Conservation (phyloP, 2,113 vertebrate species). For the Campylomormyrus numenius region DNA sequence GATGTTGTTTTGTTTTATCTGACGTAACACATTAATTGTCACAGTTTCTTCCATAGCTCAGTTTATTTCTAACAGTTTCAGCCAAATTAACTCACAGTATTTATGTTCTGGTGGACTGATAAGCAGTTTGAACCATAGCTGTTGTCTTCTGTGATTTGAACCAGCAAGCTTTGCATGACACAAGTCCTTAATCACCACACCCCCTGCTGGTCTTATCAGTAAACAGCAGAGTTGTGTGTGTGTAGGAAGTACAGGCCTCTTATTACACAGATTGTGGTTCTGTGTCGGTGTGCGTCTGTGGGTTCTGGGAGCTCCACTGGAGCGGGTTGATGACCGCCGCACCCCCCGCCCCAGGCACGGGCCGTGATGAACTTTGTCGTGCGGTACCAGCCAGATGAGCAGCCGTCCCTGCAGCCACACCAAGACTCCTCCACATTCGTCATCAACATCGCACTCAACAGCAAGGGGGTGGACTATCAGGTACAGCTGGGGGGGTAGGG, state of each 20-base stretch:
- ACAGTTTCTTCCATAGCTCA: neutral
- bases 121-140: neutral
- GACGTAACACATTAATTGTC: neutral
- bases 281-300: neutral
- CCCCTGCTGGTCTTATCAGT: neutral
- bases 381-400: slow-evolving; percentile 77
- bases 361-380: slow-evolving; percentile 87
- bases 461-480: slow-evolving; percentile 69
- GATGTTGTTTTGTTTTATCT: neutral
- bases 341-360: slow-evolving; percentile 51
- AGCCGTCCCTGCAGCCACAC: slow-evolving; percentile 71
- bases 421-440: slow-evolving; percentile 86
- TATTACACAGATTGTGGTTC: neutral
- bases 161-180: neutral
- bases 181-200: neutral
- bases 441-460: slow-evolving; percentile 77
- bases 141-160: neutral
- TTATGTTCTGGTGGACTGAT: neutral
- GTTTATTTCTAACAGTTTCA: neutral
- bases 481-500: slow-evolving; percentile 37
- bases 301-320: neutral
- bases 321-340: neutral
- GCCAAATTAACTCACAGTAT: no score
- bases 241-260: neutral
- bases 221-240: neutral